Conservation (phyloP, 2,113 vertebrate genomes). For the Hippocampus zosterae region DNA sequence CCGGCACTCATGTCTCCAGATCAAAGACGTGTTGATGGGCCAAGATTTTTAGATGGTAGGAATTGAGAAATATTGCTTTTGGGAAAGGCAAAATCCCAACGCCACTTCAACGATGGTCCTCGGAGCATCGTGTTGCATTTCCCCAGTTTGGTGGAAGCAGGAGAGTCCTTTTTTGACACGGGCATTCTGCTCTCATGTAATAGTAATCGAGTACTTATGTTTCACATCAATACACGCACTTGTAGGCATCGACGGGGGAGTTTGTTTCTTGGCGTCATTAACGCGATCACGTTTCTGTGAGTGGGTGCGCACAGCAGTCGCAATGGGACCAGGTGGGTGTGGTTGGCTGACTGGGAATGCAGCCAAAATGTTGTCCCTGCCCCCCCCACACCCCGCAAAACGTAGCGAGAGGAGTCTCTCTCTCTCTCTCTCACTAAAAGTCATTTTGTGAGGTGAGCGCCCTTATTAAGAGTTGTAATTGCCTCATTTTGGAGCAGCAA, state of each 20-base stretch:
- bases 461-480: conserved; percentile 67
- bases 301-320: background rate
- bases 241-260: conserved; percentile 15
- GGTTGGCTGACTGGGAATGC: conserved; percentile 40
- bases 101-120: conserved; percentile 17
- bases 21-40: conserved; percentile 23
- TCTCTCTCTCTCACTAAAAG: conserved; percentile 49
- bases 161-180: conserved; percentile 13
- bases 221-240: conserved; percentile 28
- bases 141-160: conserved; percentile 8
- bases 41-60: conserved; percentile 24
- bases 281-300: conserved; percentile 33
- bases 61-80: conserved; percentile 37
- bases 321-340: conserved; percentile 38
- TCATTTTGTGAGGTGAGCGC: conserved; percentile 61
- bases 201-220: conserved; percentile 22
- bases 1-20: conserved; percentile 17
- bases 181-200: conserved; percentile 26
- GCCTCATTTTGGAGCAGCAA: conserved; percentile 59
- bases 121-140: conserved; percentile 19
- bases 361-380: conserved; percentile 40
- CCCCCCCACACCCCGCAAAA: conserved; percentile 43
- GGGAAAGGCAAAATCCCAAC: conserved; percentile 44
- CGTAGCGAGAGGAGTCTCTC: conserved; percentile 34
- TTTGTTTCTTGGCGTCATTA: conserved; percentile 27